Conservation (phyloP, 2,888 invertebrate species). For the Atethmia centrago region DNA sequence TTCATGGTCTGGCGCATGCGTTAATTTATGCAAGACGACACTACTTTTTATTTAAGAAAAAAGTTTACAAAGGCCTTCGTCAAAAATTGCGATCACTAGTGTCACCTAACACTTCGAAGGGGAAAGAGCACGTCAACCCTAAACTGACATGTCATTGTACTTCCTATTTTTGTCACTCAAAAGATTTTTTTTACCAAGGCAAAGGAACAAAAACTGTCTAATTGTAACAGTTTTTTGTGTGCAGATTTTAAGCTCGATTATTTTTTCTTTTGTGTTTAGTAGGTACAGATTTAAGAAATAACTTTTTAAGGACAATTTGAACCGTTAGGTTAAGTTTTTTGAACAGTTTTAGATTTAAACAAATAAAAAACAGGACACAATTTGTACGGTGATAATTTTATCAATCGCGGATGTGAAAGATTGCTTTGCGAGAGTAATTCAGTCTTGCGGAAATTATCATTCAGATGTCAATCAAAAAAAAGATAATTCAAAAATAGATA, state of each 20-base stretch:
- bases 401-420: constrained; percentile 18
- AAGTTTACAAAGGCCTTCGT: constrained; percentile 83
- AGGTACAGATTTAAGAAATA: constrained; percentile 71
- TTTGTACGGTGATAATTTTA: constrained; percentile 39
- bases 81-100: constrained; percentile 86
- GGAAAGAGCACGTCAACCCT: constrained; percentile 83
- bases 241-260: constrained; percentile 88
- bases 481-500: no score
- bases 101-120: constrained; percentile 87
- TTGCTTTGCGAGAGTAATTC: constrained; percentile 14
- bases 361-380: constrained; percentile 39
- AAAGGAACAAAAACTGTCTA: constrained; percentile 88
- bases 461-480: background rate
- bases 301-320: constrained; percentile 70
- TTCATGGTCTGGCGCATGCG: constrained; percentile 83
- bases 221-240: constrained; percentile 89
- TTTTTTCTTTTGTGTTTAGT: constrained; percentile 83
- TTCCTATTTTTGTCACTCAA: constrained; percentile 88
- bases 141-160: constrained; percentile 88
- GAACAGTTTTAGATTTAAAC: constrained; percentile 42
- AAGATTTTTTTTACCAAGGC: constrained; percentile 80
- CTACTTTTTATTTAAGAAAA: constrained; percentile 73
- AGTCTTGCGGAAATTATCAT: background rate
- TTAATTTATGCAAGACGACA: constrained; percentile 90
- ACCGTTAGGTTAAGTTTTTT: constrained; percentile 71